Base-by-base conservation (phyloP, 2,888 invertebrate species). In the Prenolepis imparis region DNA sequence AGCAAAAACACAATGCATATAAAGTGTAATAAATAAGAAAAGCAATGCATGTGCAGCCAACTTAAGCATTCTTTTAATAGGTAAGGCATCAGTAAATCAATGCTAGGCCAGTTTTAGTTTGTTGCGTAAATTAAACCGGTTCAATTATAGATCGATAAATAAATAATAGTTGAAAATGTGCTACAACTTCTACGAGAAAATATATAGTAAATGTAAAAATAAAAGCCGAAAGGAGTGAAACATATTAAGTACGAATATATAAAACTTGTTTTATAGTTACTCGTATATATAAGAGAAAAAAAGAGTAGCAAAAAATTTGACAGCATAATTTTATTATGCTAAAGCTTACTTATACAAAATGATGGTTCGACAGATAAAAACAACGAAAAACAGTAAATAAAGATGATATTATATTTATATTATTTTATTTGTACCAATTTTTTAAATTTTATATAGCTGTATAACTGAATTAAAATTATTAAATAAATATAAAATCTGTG, bases 111-210 rank as follows among this genome's bases (percentile, higher is more conserved):
- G 1, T 28, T 41, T 28, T 61, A 28, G 1, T 4, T 1, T 4
- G 1, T 36, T 63, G 36, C 32, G 21, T 48, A n/a, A 4, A 24
- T 52, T 52, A 36, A 3, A 32, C 21, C 21, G 3, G 18, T 59
- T 63, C 28, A n/a, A 44, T 61, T n/a, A 63, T 48, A 36, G 11
- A 74, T 36, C 6, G n/a, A 36, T 63, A 18, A 63, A 36, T 75
- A 63, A 36, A 24, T 6, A 15, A 75, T 21, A 15, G 15, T 11
- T 44, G 24, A 41, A 41, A 59, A 41, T 6, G 11, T 6, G 15
- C 28, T n/a, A 15, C 1, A 44, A n/a, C n/a, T n/a, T 8, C 1
- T 61, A 21, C 8, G 36, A 3, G 32, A 61, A 36, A 63, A 48
- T 61, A 32, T 4, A 63, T 0, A 28, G 0, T 8, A 21, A 24